Evolutionary conservation across 2,888 invertebrate species (phyloP).

Genomic region (Eristalinus sepulchralis): DNA sequence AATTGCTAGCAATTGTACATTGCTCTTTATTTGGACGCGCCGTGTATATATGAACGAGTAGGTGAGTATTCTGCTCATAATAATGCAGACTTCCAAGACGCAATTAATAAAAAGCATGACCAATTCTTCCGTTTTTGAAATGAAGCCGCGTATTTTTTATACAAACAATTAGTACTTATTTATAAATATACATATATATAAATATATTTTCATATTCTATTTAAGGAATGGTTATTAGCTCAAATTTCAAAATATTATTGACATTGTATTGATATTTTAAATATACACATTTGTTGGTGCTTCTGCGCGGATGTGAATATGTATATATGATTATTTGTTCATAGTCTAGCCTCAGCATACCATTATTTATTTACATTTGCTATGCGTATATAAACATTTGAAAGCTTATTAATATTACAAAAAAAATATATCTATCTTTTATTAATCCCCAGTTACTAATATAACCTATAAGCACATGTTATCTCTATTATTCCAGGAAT

Average conservation of each 20-base stretch:
- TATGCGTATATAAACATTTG: background rate
- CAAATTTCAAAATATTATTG: no score
- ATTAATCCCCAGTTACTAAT: background rate
- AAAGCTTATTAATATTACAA: background rate
- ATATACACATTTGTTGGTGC: no score
- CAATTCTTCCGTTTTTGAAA: slow-evolving; percentile 50
- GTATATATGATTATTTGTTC: no score
- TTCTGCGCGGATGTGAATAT: no score
- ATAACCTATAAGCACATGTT: background rate
- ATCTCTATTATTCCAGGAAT: slow-evolving; percentile 10
- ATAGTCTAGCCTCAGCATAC: no score
- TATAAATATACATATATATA: background rate
- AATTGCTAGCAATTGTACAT: slow-evolving; percentile 42
- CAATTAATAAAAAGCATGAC: slow-evolving; percentile 66
- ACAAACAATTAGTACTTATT: background rate
- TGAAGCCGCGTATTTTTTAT: slow-evolving; percentile 24
- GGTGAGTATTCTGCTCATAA: slow-evolving; percentile 57
- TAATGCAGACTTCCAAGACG: slow-evolving; percentile 51
- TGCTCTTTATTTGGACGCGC: slow-evolving; percentile 53
- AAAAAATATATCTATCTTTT: background rate
- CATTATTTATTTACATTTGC: no score
- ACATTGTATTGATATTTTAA: no score
- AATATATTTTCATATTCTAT: no score
- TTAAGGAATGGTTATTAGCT: no score
- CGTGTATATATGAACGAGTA: slow-evolving; percentile 46